Evolutionary conservation across 2,113 vertebrate species (phyloP), one percentile per base, ranked within the genome.

Genomic region (Prinia subflava): DNA sequence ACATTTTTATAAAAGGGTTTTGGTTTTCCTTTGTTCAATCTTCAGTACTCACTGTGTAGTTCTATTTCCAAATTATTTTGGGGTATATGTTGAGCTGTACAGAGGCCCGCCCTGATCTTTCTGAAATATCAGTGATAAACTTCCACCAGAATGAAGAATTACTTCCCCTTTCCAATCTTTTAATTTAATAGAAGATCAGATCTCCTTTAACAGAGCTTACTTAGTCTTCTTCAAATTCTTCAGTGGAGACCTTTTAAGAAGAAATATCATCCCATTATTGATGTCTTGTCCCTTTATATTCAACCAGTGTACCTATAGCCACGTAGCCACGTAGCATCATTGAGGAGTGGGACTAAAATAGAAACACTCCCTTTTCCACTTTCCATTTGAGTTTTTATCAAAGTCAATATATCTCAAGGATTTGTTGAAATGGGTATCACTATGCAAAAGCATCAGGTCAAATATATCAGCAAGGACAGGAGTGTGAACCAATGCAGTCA

Each of bases 121-220:
- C 60, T 62, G 46, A 94, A 74, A 86, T 86, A 80, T 46, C 42
- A 80, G 63, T 53, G 49, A 65, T 87, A 88, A 88, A 67, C 23
- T 76, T 80, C 53, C 2, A 8, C 50, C 59, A 95, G 31, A 88
- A 73, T 53, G 63, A 95, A 73, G 44, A 79, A 93, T 69, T 1
- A 69, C 46, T 95, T 93, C n/a, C n/a, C 20, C 11, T 88, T 93
- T 92, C 46, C 27, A 76, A 76, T 62, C 28, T 94, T 80, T 92
- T 83, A 59, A 79, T 85, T 88, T 90, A 65, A 62, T 39, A 62
- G 57, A 79, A 79, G 62, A 69, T 79, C 42, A 69, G 63, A 62
- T 84, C 37, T 65, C n/a, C 69, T 85, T 90, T 76, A 95, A 74
- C 31, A 70, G 53, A 80, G 25, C 37, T 88, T 62, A 62, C 31